Conservation (phyloP, 2,888 invertebrate genomes). For the Hemithea aestivaria region DNA sequence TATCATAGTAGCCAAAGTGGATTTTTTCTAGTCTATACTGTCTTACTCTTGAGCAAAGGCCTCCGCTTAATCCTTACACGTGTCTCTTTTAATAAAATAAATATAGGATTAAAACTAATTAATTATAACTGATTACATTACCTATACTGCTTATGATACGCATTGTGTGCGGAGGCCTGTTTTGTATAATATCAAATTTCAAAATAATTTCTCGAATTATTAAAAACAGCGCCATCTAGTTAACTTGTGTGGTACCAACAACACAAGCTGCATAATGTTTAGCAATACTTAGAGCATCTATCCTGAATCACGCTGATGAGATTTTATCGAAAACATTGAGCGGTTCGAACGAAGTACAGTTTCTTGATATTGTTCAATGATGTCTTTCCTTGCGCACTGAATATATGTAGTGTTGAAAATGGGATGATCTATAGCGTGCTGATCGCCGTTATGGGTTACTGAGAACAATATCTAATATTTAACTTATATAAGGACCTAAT, state of each 20-base stretch:
- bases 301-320: constrained; percentile 32
- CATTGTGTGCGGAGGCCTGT: too few relatives aligned
- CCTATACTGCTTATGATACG: too few relatives aligned
- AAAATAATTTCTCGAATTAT: too few relatives aligned
- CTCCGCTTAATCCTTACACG: too few relatives aligned
- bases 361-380: constrained; percentile 43
- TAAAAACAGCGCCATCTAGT: constrained; percentile 27
- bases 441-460: constrained; percentile 55
- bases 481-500: neutral
- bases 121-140: too few relatives aligned
- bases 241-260: constrained; percentile 3
- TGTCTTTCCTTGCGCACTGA: constrained; percentile 67
- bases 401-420: constrained; percentile 45
- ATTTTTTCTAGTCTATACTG: too few relatives aligned
- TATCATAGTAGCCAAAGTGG: too few relatives aligned
- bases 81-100: too few relatives aligned
- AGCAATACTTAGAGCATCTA: neutral
- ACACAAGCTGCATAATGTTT: neutral
- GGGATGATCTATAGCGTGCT: constrained; percentile 46
- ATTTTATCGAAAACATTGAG: constrained; percentile 14
- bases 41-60: too few relatives aligned
- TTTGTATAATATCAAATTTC: too few relatives aligned
- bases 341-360: neutral
- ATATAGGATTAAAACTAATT: too few relatives aligned
- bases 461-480: constrained; percentile 36